Evolutionary conservation across 2,888 invertebrate genomes (phyloP).

Genomic region (Poecilus cupreus): DNA sequence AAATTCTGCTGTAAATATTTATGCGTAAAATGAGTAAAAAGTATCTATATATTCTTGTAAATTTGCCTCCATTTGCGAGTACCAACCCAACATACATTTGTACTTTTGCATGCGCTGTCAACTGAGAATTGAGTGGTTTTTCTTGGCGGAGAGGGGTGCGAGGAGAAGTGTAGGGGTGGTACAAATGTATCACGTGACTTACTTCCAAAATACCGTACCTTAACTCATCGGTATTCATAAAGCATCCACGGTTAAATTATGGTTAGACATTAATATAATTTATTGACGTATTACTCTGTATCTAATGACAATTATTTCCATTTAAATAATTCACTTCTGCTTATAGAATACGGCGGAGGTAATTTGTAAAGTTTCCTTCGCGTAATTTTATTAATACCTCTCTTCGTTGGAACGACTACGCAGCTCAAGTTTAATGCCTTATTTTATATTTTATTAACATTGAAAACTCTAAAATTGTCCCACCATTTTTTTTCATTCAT

Average conservation of each 20-base stretch:
- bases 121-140: constrained; percentile 35
- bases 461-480: too few species aligned
- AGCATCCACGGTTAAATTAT: constrained; percentile 16
- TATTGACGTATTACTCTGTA: constrained; percentile 26
- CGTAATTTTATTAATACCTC: too few species aligned
- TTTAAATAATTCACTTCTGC: constrained; percentile 9
- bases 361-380: background rate
- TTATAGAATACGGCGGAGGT: background rate
- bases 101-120: constrained; percentile 30
- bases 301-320: constrained; percentile 29
- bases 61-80: background rate
- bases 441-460: too few species aligned
- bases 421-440: too few species aligned
- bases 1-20: too few species aligned
- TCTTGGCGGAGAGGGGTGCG: background rate
- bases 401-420: too few species aligned
- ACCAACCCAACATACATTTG: background rate
- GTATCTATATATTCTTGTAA: background rate
- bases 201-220: background rate
- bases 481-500: too few species aligned
- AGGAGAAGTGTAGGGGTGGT: background rate
- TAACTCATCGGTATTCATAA: constrained; percentile 37
- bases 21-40: too few species aligned
- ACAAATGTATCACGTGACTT: constrained; percentile 34
- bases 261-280: constrained; percentile 33